Evolutionary conservation across 2,113 vertebrate genomes (phyloP), one percentile per base, ranked within the genome.

Genomic region (Myxocyprinus asiaticus): DNA sequence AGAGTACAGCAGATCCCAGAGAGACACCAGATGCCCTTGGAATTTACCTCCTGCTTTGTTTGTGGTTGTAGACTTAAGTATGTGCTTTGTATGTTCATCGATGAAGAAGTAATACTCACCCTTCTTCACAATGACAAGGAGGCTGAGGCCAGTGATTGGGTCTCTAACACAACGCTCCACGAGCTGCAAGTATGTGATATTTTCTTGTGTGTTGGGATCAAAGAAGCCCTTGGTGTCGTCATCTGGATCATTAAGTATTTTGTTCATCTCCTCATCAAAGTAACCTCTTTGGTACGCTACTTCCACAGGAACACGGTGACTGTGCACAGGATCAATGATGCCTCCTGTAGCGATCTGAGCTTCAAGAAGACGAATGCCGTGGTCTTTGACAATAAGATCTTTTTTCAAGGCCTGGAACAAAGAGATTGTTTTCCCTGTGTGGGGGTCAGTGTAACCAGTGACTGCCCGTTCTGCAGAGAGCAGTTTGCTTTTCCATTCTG

Each of bases 221-320:
- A 51, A 51, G 50, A 51, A 51, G 50, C 50, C 50, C 9, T 51
- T 51, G 50, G 50, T 51, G 50, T 51, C 50, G 9, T 51, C 50
- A 51, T 51, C 50, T 51, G 50, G 50, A 51, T 51, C 7, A 9
- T 7, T 4, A 8, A 51, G 50, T 7, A 51, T 51, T 9, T 9
- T 48, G 47, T 48, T 48, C 47, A 48, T 48, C 47, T 48, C 47
- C 47, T 92, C 90, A 86, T 95, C 91, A 0, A 95, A 94, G 86
- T 94, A 94, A 11, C 94, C 94, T 0, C 91, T 90, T 45, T 82
- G 61, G 78, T 95, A 95, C 59, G 94, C 94, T 66, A 92, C 93
- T 5, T 94, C 92, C 33, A 95, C 93, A 0, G 94, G 94, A 4
- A 94, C 83, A 71, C 93, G 88, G 78, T 93, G 93, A 82, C 93